These are phyloP conservation scores for Limnephilus auricula DNA, from an alignment of 2,888 invertebrate genomes.

Conservation along the genomic window DNA sequence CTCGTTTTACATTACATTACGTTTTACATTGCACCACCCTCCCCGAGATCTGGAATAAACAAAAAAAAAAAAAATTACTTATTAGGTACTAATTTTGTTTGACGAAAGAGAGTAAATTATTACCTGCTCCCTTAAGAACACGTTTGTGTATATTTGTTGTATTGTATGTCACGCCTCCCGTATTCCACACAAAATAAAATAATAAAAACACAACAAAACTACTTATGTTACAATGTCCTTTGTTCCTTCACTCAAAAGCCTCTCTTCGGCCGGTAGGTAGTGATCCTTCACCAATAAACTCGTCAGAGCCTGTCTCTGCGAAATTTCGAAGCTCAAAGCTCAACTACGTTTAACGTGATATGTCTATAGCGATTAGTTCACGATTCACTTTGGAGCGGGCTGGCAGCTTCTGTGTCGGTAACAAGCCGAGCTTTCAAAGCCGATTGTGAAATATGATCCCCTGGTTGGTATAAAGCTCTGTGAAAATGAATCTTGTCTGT, in stretches of 20 bases:
- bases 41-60: too few relatives aligned
- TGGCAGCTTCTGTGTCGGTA: conserved; percentile 31
- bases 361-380: conserved; percentile 11
- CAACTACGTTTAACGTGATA: conserved; percentile 1
- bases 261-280: background rate
- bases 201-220: background rate
- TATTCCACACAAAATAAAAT: background rate
- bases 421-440: conserved; percentile 8
- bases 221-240: background rate
- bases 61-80: too few relatives aligned
- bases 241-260: background rate
- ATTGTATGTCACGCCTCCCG: background rate
- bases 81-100: background rate
- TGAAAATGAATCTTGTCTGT: conserved; percentile 50
- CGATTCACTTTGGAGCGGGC: background rate
- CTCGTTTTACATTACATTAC: too few relatives aligned
- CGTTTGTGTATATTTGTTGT: background rate
- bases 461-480: conserved; percentile 41
- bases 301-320: background rate
- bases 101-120: background rate
- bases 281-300: conserved; percentile 2
- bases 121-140: background rate
- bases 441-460: conserved; percentile 53
- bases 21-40: too few relatives aligned
- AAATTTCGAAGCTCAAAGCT: background rate